Conservation (phyloP, 2,797 vertebrate species). For the Trachurus trachurus region DNA sequence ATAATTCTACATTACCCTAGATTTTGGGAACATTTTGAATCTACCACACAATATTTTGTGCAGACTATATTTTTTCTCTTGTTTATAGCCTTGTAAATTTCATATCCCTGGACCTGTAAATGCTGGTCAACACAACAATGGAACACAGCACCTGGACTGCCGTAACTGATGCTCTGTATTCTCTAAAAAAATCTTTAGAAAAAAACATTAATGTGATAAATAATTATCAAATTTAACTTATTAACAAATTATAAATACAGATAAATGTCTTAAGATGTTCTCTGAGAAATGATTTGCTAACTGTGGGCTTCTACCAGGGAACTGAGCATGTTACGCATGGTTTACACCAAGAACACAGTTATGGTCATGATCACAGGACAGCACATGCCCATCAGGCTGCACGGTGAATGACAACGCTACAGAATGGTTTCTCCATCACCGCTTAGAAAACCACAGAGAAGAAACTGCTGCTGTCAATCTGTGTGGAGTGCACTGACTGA, state of each 20-base stretch:
- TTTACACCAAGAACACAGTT: not conserved
- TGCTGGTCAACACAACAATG: too few species aligned
- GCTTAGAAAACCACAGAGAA: constrained; percentile 13
- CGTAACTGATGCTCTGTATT: too few species aligned
- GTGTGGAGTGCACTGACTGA: constrained; percentile 31
- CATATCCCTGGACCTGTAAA: too few species aligned
- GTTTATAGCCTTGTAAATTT: too few species aligned
- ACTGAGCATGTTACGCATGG: not conserved
- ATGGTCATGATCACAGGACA: not conserved
- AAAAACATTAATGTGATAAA: not conserved
- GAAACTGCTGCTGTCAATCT: constrained; percentile 36
- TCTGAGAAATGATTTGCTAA: not conserved
- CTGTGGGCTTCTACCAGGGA: not conserved
- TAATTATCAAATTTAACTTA: too few species aligned
- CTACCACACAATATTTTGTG: not conserved
- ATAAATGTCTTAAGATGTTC: too few species aligned
- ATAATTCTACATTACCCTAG: too few species aligned
- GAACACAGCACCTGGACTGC: not conserved
- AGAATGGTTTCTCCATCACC: constrained; percentile 12
- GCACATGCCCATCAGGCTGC: not conserved
- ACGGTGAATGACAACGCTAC: constrained; percentile 10
- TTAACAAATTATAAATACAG: too few species aligned
- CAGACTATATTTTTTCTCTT: too few species aligned
- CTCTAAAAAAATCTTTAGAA: not conserved
- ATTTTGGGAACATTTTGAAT: not conserved